Percentiles rank a stretch among this genome's conserved stretches.
phyloP scores from a whole-genome alignment of 2,888 invertebrate genomes.

The Erannis defoliaria region DNA sequence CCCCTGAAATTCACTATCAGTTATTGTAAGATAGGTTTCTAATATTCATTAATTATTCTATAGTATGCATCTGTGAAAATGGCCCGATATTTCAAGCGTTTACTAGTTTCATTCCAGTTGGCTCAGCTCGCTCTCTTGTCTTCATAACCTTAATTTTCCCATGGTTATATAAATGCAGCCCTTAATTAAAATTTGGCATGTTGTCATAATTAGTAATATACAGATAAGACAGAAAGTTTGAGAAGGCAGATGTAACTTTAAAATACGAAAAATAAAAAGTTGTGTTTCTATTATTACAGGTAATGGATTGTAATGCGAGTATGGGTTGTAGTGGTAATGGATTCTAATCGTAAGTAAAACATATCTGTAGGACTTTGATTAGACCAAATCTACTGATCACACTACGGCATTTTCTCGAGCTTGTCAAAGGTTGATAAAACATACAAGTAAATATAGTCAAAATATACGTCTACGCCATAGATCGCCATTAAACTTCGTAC shows the following conservation, averaged over 20 bases:
- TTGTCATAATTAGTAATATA: neutral
- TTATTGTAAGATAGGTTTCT: neutral
- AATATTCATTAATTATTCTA: neutral
- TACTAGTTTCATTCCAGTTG: neutral
- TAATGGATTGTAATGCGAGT: neutral
- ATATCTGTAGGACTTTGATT: neutral
- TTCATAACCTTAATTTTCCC: neutral
- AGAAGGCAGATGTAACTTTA: neutral
- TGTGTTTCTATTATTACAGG: neutral
- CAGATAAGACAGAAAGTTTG: neutral
- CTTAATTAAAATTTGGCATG: constrained; percentile 6
- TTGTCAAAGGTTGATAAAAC: neutral
- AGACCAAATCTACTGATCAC: neutral
- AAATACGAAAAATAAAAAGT: neutral
- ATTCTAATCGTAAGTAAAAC: neutral
- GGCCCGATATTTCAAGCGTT: neutral
- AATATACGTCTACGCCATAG: no score
- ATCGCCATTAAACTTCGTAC: no score
- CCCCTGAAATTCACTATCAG: neutral
- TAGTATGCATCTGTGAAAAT: no score
- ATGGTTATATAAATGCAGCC: constrained; percentile 10
- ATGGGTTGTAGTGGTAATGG: neutral
- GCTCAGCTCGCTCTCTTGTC: neutral
- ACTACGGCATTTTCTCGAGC: neutral
- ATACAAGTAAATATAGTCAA: no score